Percentiles rank a stretch among this genome's conserved stretches.
These are phyloP conservation scores for Hyposoter didymator DNA, from an alignment of 2,888 invertebrate species.

Conservation along the genomic window DNA sequence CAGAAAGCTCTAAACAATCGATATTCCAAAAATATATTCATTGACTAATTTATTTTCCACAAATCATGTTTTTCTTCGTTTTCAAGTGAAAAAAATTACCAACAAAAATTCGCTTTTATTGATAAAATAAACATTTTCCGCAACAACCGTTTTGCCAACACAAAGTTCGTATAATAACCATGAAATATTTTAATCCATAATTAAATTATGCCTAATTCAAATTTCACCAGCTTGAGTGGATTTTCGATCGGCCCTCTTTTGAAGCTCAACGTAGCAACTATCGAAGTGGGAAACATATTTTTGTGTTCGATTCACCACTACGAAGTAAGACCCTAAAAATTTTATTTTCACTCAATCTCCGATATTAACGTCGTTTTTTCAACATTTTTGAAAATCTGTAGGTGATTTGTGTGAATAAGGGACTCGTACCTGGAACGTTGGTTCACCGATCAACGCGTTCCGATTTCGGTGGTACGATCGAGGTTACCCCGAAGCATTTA, in stretches of 20 bases:
- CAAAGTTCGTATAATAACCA: background rate
- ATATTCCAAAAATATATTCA: background rate
- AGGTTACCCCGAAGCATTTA: constrained; percentile 85
- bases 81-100: background rate
- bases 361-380: too few species aligned
- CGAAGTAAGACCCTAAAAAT: constrained; percentile 83
- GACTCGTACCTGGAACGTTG: constrained; percentile 87
- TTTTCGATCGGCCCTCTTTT: constrained; percentile 87
- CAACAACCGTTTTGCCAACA: background rate
- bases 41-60: background rate
- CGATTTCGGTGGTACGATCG: constrained; percentile 86
- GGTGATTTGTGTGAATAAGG: constrained; percentile 82
- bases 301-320: constrained; percentile 87
- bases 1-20: background rate
- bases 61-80: background rate
- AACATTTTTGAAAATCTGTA: constrained; percentile 45
- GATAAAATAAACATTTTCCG: background rate
- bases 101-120: too few species aligned
- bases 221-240: constrained; percentile 83
- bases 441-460: constrained; percentile 84
- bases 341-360: background rate
- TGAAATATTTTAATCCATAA: background rate
- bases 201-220: background rate
- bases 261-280: constrained; percentile 85
- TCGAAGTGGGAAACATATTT: constrained; percentile 87